Evolutionary conservation across 1,140 invertebrate species (phyloP).

Genomic region (Cecropterus lyciades): DNA sequence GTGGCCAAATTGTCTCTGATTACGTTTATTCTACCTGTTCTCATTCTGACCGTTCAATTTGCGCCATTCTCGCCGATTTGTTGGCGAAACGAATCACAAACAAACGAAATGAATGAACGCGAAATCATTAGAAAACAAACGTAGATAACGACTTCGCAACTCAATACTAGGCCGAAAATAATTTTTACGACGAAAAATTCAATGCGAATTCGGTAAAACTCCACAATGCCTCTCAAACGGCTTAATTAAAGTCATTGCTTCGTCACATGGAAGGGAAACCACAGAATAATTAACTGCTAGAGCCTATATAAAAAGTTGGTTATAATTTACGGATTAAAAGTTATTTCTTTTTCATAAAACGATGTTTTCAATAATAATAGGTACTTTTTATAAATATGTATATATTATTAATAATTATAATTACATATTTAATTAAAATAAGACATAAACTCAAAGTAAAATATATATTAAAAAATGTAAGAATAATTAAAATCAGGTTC

Average conservation of each 20-base stretch:
- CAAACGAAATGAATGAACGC: constrained; percentile 19
- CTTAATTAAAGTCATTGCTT: constrained; percentile 27
- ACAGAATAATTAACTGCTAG: background rate
- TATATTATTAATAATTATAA: no score
- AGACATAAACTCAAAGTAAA: no score
- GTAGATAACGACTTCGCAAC: constrained; percentile 18
- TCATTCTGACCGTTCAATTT: constrained; percentile 5
- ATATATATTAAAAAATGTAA: no score
- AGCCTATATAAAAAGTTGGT: background rate
- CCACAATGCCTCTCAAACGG: constrained; percentile 8
- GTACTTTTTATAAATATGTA: no score
- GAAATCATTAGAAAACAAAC: constrained; percentile 25
- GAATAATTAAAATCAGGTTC: no score
- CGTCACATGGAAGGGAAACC: constrained; percentile 1
- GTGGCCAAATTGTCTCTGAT: constrained; percentile 3
- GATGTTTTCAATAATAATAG: no score
- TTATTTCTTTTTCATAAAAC: no score
- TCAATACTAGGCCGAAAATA: constrained; percentile 15
- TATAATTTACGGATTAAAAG: no score
- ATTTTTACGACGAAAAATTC: constrained; percentile 14
- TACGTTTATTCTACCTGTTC: constrained; percentile 12
- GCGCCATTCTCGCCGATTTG: constrained; percentile 13
- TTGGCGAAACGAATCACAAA: constrained; percentile 16
- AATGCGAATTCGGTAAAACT: constrained; percentile 2
- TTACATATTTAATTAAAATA: no score